Conservation (phyloP, 2,113 vertebrate species). For the Myiagra hebetior region DNA sequence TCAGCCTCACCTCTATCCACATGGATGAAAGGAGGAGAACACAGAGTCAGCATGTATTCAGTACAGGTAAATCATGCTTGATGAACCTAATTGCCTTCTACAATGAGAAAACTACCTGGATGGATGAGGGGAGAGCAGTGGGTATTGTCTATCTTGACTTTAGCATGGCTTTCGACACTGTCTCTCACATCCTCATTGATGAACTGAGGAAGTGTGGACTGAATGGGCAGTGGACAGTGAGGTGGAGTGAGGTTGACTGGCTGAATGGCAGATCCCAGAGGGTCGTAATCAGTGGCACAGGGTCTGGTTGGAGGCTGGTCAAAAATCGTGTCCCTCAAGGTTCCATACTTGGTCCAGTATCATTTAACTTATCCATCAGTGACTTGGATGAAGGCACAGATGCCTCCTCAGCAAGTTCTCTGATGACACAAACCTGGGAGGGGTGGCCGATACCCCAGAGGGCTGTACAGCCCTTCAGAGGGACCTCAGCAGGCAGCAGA, state of each 20-base stretch:
- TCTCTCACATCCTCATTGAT: neutral
- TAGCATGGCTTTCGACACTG: neutral
- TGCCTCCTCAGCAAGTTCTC: neutral
- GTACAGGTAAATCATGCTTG: neutral
- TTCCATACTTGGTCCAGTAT: neutral
- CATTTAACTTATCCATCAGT: rapidly evolving
- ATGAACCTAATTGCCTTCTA: neutral
- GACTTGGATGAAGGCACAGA: neutral
- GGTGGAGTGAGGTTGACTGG: neutral
- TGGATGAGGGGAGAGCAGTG: neutral
- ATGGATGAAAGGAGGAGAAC: neutral
- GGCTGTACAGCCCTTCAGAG: neutral
- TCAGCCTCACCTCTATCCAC: neutral
- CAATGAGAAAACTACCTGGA: rapidly evolving
- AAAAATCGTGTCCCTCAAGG: neutral
- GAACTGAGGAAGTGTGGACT: neutral
- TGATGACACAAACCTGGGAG: neutral
- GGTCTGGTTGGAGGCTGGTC: neutral
- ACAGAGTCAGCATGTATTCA: neutral
- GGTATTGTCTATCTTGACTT: neutral
- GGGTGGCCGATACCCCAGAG: rapidly evolving
- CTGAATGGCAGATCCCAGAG: neutral
- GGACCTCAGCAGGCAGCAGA: rapidly evolving
- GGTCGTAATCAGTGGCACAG: neutral
- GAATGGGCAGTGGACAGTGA: neutral